Base-by-base conservation (phyloP, 2,113 vertebrate genomes). In the Euleptes europaea region DNA sequence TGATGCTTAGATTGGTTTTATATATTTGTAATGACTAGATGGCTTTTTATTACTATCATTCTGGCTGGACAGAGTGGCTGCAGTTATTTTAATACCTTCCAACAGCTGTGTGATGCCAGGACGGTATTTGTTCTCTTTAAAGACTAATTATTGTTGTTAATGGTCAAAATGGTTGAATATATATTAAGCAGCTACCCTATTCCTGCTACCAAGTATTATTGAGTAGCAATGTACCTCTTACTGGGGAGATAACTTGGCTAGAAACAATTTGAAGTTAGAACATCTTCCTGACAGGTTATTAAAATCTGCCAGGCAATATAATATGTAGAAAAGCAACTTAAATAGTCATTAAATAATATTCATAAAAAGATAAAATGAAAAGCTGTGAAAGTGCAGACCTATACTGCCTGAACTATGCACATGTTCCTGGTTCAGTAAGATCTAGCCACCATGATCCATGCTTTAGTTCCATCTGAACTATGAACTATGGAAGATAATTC, bases 401-500 rank as follows among this genome's bases (percentile, higher is more conserved):
- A 81, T 5, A n/a, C 86, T 28, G 84, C 23, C 80, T 14, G 10
- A 19, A 21, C 49, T 14, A 80, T n/a, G n/a, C n/a, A n/a, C n/a
- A n/a, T n/a, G n/a, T n/a, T n/a, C n/a, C n/a, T n/a, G n/a, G n/a
- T n/a, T n/a, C n/a, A n/a, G n/a, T n/a, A n/a, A n/a, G n/a, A n/a
- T n/a, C n/a, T n/a, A n/a, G n/a, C n/a, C n/a, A n/a, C n/a, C n/a
- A n/a, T n/a, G n/a, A n/a, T n/a, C n/a, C n/a, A n/a, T n/a, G n/a
- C n/a, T n/a, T n/a, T n/a, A n/a, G n/a, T n/a, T n/a, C n/a, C n/a
- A n/a, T n/a, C n/a, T n/a, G n/a, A n/a, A n/a, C n/a, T n/a, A n/a
- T n/a, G n/a, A 83, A n/a, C 75, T 90, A 73, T 51, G 73, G 49
- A 86, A 77, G 35, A 23, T 33, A 83, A 93, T 86, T 8, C 5